Percentiles rank a stretch among this genome's conserved stretches.
Evolutionary conservation across 2,888 invertebrate genomes (phyloP).

Genomic region (Smittia aterrima): DNA sequence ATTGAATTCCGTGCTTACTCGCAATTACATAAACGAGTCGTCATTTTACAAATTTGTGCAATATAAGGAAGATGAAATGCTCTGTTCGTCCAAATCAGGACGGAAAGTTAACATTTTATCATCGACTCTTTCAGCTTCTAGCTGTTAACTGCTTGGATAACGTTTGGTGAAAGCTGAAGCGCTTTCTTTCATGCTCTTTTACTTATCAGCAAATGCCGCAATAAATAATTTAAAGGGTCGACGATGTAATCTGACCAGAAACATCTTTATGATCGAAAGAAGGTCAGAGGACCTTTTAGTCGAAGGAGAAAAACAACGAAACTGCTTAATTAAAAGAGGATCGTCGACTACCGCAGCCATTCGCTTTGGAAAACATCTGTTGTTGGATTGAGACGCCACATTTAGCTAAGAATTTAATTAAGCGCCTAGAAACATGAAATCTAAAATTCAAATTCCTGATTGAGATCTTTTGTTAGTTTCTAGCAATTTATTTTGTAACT

Average conservation of each 20-base stretch:
- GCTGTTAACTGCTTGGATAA: background rate
- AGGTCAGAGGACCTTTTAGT: background rate
- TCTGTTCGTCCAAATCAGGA: background rate
- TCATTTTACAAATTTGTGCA: slow-evolving; percentile 38
- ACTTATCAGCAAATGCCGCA: background rate
- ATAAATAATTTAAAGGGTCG: background rate
- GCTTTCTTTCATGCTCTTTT: background rate
- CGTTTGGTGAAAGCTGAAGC: background rate
- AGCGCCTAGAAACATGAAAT: background rate
- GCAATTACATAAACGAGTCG: slow-evolving; percentile 33
- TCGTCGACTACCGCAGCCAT: background rate
- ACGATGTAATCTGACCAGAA: background rate
- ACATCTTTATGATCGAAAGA: background rate
- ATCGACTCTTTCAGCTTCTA: background rate
- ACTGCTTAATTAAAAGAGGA: background rate
- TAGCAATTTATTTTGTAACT: background rate
- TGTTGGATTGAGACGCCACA: background rate
- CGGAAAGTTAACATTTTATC: background rate
- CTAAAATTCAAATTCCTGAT: background rate
- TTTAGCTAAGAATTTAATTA: background rate
- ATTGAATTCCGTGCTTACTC: slow-evolving; percentile 37
- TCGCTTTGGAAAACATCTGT: background rate
- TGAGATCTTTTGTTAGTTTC: background rate
- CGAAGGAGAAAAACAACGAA: background rate
- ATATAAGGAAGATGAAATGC: slow-evolving; percentile 12